phyloP scores from a whole-genome alignment of 2,113 vertebrate species.

The Craseonycteris thonglongyai region DNA sequence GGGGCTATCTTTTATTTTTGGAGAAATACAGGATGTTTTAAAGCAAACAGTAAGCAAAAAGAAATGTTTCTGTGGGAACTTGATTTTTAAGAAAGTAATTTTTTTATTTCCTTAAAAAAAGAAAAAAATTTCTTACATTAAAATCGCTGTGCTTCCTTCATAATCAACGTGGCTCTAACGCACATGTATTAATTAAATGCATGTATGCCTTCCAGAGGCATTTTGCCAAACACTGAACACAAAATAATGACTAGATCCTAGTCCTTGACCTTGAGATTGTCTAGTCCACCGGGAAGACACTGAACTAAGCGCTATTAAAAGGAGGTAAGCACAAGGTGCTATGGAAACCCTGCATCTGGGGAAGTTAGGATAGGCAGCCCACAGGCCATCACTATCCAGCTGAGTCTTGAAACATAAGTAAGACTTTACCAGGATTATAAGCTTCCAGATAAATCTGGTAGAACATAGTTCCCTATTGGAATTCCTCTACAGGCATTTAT shows the following conservation, averaged over 20 bases:
- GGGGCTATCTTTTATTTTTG: background rate
- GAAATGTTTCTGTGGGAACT: background rate
- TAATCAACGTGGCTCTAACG: background rate
- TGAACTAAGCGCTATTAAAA: background rate
- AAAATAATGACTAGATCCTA: background rate
- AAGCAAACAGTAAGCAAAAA: background rate
- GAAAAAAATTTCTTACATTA: background rate
- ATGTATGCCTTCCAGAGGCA: background rate
- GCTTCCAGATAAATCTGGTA: background rate
- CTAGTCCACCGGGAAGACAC: background rate
- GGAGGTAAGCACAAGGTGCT: background rate
- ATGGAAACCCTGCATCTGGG: background rate
- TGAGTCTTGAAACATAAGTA: background rate
- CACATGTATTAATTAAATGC: background rate
- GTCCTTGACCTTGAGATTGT: background rate
- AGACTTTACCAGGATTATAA: background rate
- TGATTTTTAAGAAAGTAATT: background rate
- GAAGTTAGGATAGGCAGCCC: background rate
- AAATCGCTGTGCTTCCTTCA: background rate
- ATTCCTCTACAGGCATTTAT: background rate
- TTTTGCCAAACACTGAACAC: background rate
- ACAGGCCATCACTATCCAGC: background rate
- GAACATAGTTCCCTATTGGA: background rate
- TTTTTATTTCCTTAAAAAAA: background rate
- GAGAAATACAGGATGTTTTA: background rate